Evolutionary conservation across 92 coral and sea anemone species (phyloP), one percentile per base, ranked within the genome.

Genomic region (Paragorgia papillata): DNA sequence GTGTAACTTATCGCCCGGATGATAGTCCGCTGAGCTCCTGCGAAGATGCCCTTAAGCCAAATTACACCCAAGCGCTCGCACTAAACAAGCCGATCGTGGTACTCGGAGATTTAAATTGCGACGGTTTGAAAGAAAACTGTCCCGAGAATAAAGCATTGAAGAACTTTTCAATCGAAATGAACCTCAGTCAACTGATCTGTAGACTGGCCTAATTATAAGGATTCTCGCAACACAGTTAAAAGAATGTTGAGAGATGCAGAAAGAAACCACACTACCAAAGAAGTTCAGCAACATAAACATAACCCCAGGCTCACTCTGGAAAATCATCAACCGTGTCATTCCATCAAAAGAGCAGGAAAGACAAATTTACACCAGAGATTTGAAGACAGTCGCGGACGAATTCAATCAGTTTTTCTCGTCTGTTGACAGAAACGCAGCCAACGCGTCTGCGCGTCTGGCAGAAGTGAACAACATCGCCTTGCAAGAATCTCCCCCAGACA

Each of bases 21-120:
- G n/a, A n/a, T 29, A 73, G 79, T 73, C 90, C 86, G 22, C 67
- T 86, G 29, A 58, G 79, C 73, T 76, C 73, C 18, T 84, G 84
- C 39, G 92, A 84, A 51, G 82, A 81, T 28, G 12, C 66, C 0
- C 48, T 85, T 32, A 88, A 84, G 50, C 89, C 91, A 29, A 74
- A 30, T 25, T 88, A 75, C 59, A 85, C 81, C 48, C 84, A 84
- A 34, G 92, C 89, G 9, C 73, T 81, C 6, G 54, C 62, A 1
- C 70, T 77, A 33, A 66, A 59, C 66, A 88, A 85, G 50, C 87
- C 89, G 37, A 85, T 84, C 14, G 32, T 76, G 20, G 70, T 88
- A 37, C 43, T n/a, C n/a, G n/a, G n/a, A n/a, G n/a, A n/a, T n/a
- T n/a, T n/a, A n/a, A n/a, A n/a, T n/a, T n/a, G n/a, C n/a, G n/a